Conservation (phyloP, 2,797 vertebrate species). For the Arnoldichthys spilopterus region DNA sequence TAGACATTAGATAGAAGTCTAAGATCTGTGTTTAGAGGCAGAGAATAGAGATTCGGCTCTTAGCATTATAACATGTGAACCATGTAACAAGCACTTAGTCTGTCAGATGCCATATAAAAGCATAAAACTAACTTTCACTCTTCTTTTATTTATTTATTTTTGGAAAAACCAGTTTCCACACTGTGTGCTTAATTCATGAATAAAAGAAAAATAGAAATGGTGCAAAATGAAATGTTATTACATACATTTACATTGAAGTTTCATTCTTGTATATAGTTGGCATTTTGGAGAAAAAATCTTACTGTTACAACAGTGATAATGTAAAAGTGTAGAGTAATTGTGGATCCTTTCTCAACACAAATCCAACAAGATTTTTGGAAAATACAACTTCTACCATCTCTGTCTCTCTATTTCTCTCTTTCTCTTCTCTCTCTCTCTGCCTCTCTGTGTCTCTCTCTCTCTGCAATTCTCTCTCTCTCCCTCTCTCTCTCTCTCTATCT, state of each 20-base stretch:
- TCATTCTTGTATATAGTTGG: slow-evolving; percentile 62
- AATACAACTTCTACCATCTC: not conserved
- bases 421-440: not conserved
- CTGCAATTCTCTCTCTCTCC: not conserved
- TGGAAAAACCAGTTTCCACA: too few species aligned
- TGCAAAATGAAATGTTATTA: not conserved
- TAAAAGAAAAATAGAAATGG: not conserved
- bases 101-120: too few species aligned
- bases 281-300: too few species aligned
- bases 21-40: not conserved
- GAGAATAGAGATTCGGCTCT: not conserved
- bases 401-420: not conserved
- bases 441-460: not conserved
- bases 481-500: not conserved
- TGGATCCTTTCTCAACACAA: too few species aligned
- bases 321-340: too few species aligned
- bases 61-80: not conserved
- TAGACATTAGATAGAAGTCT: not conserved
- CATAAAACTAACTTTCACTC: too few species aligned
- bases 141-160: too few species aligned
- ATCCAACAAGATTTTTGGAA: too few species aligned
- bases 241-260: not conserved
- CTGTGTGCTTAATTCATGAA: not conserved
- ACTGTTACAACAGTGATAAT: too few species aligned
- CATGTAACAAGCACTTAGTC: too few species aligned